Percentiles rank a stretch among this genome's conserved stretches.
Conservation (phyloP, 2,888 invertebrate species). For the Drosophila kanekoi region DNA sequence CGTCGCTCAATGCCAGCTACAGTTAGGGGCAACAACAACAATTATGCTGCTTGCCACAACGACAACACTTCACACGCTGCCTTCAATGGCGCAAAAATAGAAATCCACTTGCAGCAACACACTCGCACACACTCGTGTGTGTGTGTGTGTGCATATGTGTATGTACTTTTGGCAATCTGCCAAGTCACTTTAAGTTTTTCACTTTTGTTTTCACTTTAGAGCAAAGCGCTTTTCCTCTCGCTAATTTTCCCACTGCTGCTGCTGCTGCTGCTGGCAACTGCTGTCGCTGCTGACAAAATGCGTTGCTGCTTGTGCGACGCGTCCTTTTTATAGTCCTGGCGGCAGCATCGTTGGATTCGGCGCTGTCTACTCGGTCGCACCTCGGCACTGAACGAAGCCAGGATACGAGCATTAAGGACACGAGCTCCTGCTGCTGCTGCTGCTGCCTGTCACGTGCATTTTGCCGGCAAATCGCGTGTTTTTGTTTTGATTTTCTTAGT, state of each 20-base stretch:
- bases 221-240: slow-evolving; percentile 5
- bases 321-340: slow-evolving; percentile 61
- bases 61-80: slow-evolving; percentile 45
- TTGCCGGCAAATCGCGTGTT: slow-evolving; percentile 75
- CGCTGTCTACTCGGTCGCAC: slow-evolving; percentile 51
- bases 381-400: slow-evolving; percentile 61
- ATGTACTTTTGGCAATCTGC: slow-evolving; percentile 45
- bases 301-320: slow-evolving; percentile 25
- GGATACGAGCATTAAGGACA: slow-evolving; percentile 7
- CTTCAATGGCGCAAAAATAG: slow-evolving; percentile 63
- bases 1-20: slow-evolving; percentile 59
- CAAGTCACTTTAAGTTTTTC: slow-evolving; percentile 61
- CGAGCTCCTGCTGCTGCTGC: slow-evolving; percentile 6
- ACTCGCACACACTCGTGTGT: slow-evolving; percentile 23
- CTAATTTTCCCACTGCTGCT: slow-evolving; percentile 31
- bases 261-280: slow-evolving; percentile 35
- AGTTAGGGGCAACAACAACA: slow-evolving; percentile 28
- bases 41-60: slow-evolving; percentile 34
- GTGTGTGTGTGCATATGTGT: slow-evolving; percentile 19
- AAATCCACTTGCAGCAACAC: slow-evolving; percentile 59
- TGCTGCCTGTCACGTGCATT: slow-evolving; percentile 64
- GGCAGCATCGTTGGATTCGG: slow-evolving; percentile 64
- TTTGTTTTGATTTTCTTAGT: slow-evolving; percentile 73
- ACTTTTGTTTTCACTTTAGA: slow-evolving; percentile 68
- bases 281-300: slow-evolving; percentile 66